A percentile compares a stretch with the other conserved stretches of the same genome.
These are phyloP conservation scores for Machaerirhynchus nigripectus DNA, from an alignment of 2,113 vertebrate species.

Conservation along the genomic window DNA sequence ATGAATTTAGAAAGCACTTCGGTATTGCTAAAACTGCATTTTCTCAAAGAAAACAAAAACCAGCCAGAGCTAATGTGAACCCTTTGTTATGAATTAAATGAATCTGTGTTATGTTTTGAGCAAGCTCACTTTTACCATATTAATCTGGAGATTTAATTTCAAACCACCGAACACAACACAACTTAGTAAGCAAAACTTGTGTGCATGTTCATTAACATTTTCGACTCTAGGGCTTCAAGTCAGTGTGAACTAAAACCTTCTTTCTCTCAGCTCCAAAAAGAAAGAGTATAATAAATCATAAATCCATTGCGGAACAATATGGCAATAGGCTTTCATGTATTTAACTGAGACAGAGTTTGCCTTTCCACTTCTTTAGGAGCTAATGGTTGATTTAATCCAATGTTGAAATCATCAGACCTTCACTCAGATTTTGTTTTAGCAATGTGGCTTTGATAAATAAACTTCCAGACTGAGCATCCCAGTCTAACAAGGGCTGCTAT, in stretches of 20 bases:
- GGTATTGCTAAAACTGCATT: conserved; percentile 41
- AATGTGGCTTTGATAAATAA: neutral
- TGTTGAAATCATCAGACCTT: neutral
- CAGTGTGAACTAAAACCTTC: neutral
- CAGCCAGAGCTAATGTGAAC: neutral
- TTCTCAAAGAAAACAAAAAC: conserved; percentile 33
- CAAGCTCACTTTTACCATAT: conserved; percentile 19
- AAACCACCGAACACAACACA: neutral
- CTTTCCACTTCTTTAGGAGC: conserved; percentile 3
- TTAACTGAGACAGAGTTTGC: neutral
- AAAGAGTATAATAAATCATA: neutral
- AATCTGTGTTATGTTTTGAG: conserved; percentile 18
- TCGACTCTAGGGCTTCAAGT: neutral
- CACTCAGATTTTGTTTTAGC: neutral
- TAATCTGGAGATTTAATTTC: conserved; percentile 11
- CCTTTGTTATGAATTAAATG: conserved; percentile 42
- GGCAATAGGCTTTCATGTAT: neutral
- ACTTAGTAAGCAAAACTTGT: conserved; percentile 23
- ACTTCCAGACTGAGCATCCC: neutral
- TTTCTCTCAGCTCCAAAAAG: neutral
- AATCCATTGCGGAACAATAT: neutral
- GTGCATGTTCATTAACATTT: conserved; percentile 5
- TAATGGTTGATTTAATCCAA: conserved; percentile 28
- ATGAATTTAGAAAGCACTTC: conserved; percentile 23
- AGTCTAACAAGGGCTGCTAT: neutral